A percentile compares a stretch with the other conserved stretches of the same genome.
These are phyloP conservation scores for Drosophila robusta DNA, from an alignment of 2,888 invertebrate species.

Conservation along the genomic window DNA sequence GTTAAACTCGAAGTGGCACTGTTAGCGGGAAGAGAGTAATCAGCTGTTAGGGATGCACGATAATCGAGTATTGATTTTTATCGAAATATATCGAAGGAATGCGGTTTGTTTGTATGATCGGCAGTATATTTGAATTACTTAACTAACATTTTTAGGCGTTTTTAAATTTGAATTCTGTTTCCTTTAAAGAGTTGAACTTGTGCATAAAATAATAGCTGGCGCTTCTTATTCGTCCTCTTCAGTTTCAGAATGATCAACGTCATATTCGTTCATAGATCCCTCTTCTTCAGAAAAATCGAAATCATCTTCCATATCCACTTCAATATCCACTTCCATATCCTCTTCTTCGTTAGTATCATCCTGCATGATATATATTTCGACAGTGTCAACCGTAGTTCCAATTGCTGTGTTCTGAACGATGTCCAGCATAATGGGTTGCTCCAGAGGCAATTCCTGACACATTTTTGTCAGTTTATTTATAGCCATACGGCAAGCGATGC, in stretches of 20 bases:
- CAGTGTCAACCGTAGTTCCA: background rate
- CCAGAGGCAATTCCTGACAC: background rate
- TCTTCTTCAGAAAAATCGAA: no score
- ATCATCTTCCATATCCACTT: no score
- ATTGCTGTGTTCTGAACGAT: background rate
- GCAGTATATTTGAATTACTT: background rate
- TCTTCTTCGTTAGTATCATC: no score
- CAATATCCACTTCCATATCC: no score
- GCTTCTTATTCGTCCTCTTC: no score
- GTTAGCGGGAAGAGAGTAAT: background rate
- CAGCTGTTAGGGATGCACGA: background rate
- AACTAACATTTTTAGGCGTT: background rate
- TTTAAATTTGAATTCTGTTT: no score
- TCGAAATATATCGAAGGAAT: background rate
- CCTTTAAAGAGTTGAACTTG: no score
- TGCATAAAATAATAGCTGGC: no score
- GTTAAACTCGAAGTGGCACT: slow-evolving; percentile 28
- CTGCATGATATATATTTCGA: no score
- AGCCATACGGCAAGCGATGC: background rate
- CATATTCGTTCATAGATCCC: no score
- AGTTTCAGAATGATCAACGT: no score
- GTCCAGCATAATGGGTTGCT: background rate
- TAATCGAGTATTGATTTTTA: background rate
- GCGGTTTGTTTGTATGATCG: background rate
- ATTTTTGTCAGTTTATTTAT: background rate